Evolutionary conservation across 2,888 invertebrate genomes (phyloP).

Genomic region (Galerucella nymphaeae): DNA sequence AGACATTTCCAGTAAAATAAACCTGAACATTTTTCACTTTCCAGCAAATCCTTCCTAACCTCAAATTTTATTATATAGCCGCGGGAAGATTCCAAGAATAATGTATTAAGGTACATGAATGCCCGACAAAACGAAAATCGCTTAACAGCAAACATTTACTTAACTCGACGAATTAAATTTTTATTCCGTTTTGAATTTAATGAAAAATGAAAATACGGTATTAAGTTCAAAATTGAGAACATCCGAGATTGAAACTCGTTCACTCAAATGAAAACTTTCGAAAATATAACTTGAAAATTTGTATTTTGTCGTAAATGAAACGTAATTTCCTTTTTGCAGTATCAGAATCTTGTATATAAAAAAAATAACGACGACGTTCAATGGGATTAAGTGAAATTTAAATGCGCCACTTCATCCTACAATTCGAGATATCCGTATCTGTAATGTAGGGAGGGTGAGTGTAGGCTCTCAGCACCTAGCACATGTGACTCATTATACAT

Average conservation of each 20-base stretch:
- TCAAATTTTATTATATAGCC: constrained; percentile 28
- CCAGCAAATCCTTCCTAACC: constrained; percentile 19
- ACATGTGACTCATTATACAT: too few relatives aligned
- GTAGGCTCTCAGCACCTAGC: too few relatives aligned
- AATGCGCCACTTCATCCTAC: too few relatives aligned
- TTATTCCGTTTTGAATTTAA: constrained; percentile 31
- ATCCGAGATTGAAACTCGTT: constrained; percentile 17
- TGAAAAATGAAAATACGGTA: constrained; percentile 26
- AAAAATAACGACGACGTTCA: constrained; percentile 20
- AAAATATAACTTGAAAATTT: constrained; percentile 25
- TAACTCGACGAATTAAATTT: constrained; percentile 28
- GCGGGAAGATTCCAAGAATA: constrained; percentile 26
- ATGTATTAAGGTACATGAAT: constrained; percentile 32
- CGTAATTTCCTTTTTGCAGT: constrained; percentile 22
- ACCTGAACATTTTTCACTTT: constrained; percentile 22
- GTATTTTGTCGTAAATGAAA: constrained; percentile 29
- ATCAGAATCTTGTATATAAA: constrained; percentile 1
- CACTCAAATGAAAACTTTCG: constrained; percentile 22
- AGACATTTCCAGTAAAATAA: background rate
- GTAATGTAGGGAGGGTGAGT: too few relatives aligned
- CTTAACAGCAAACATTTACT: constrained; percentile 29
- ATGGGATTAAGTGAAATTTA: constrained; percentile 20
- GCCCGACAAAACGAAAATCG: constrained; percentile 30
- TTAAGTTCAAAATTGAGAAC: constrained; percentile 26
- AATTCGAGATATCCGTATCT: too few relatives aligned